Evolutionary conservation across 2,797 vertebrate species (phyloP), one percentile per base, ranked within the genome.

Genomic region (Poeciliopsis paucimaculata): DNA sequence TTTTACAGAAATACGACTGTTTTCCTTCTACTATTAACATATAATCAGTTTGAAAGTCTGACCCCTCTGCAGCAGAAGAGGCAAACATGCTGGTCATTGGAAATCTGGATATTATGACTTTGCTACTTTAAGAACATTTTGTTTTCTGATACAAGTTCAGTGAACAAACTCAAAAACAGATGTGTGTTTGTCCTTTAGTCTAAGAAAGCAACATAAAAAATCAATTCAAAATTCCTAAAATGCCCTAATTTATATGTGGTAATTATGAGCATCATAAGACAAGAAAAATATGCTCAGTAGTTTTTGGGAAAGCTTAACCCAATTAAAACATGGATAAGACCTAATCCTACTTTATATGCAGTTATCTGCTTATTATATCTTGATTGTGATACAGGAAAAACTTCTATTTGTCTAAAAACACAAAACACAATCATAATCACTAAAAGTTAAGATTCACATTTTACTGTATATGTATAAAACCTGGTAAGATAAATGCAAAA

Each of bases 401-500:
- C 3, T 11, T 23, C 18, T 0, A 64, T 76, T 55, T 26, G 26
- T 36, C 20, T 70, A 47, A 80, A 75, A 47, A 78, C 55, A 9
- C 2, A 64, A 64, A 16, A 72, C 80, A 41, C 26, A 70, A 62
- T 34, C 5, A 51, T n/a, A 7, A 77, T 4, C 18, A 46, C 45
- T 13, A 20, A n/a, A 34, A 60, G 7, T 16, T 71, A 1, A 23
- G 45, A 51, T 76, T 79, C 82, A 51, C 18, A 20, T 13, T 62
- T 71, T 4, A 36, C 55, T 75, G 46, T 31, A 8, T 47, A 3
- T 39, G 26, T 31, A 53, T 7, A 51, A 6, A 12, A 20, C 73
- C 80, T 46, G 79, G n/a, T 28, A 13, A 84, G 55, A 81, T 77
- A 66, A 31, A 16, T 76, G 46, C 36, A 71, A 10, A 78, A 77